Percentiles rank a stretch among this genome's conserved stretches.
Evolutionary conservation across 2,888 invertebrate species (phyloP).

Genomic region (Sipha maydis): DNA sequence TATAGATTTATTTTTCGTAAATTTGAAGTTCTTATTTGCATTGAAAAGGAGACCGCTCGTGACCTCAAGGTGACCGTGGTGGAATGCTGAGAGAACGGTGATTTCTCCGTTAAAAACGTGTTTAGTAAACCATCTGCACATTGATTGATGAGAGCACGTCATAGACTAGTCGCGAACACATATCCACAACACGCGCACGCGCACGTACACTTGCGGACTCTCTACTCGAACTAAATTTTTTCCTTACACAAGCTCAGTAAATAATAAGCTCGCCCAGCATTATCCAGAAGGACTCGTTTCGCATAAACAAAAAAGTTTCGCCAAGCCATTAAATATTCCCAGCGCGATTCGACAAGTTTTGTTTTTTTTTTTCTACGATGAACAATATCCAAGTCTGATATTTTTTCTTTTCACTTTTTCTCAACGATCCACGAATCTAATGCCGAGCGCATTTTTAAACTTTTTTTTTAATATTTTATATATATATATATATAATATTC

Average conservation of each 20-base stretch:
- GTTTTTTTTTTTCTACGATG: slow-evolving; percentile 12
- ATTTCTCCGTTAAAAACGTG: too few species aligned
- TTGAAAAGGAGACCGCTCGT: too few species aligned
- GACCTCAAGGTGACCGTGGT: too few species aligned
- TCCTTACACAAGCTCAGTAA: slow-evolving; percentile 27
- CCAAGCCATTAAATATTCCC: slow-evolving; percentile 57
- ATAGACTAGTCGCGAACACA: too few species aligned
- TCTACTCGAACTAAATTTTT: not conserved
- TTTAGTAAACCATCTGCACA: not conserved
- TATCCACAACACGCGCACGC: not conserved
- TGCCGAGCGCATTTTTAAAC: slow-evolving; percentile 51
- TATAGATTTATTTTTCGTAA: too few species aligned
- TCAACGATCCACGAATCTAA: slow-evolving; percentile 43
- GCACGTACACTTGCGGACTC: slow-evolving; percentile 16
- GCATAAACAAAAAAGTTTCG: slow-evolving; percentile 61
- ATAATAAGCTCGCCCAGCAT: slow-evolving; percentile 57
- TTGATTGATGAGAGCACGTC: not conserved
- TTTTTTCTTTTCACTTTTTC: slow-evolving; percentile 48
- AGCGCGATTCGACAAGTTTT: slow-evolving; percentile 60
- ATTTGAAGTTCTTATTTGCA: too few species aligned
- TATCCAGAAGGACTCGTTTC: slow-evolving; percentile 53
- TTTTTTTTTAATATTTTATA: slow-evolving; percentile 42
- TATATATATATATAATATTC: slow-evolving; percentile 54
- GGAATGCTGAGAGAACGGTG: too few species aligned
- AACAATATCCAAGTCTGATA: slow-evolving; percentile 55